Evolutionary conservation across 2,113 vertebrate species (phyloP).

Genomic region (Cyanoramphus novaezelandiae): DNA sequence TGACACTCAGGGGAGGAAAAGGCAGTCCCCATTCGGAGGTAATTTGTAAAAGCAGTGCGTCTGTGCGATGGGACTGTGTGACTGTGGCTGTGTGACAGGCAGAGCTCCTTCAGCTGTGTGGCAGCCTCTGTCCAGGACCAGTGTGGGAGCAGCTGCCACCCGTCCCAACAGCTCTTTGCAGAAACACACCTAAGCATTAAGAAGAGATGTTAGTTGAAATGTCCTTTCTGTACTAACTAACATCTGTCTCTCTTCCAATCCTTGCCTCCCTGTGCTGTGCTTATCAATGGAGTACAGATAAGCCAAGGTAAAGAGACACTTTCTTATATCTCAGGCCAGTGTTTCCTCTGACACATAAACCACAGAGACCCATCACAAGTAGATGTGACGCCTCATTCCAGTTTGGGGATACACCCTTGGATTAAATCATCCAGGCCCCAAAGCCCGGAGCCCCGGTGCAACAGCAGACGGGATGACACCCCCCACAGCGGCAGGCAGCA

Average conservation of each 20-base stretch:
- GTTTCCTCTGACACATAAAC: neutral
- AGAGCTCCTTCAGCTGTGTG: neutral
- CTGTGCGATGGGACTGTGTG: neutral
- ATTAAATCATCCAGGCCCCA: neutral
- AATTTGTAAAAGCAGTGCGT: neutral
- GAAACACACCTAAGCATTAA: neutral
- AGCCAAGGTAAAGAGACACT: conserved; percentile 45
- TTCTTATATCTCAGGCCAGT: neutral
- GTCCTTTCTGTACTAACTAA: neutral
- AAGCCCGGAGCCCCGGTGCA: neutral
- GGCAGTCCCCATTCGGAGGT: neutral
- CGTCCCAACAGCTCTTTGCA: neutral
- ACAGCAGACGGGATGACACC: neutral
- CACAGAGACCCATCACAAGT: neutral
- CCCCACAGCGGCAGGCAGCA: neutral
- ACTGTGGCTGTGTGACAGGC: neutral
- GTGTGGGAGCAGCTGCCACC: neutral
- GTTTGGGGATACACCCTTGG: neutral
- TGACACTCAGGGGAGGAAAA: rapidly evolving
- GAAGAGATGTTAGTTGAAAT: neutral
- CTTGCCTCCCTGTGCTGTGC: neutral
- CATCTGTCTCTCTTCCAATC: neutral
- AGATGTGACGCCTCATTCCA: neutral
- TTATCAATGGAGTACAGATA: conserved; percentile 9
- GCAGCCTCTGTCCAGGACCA: neutral